Percentiles rank a stretch among this genome's conserved stretches.
phyloP scores from a whole-genome alignment of 2,888 invertebrate species.

The Tipula vernalis region DNA sequence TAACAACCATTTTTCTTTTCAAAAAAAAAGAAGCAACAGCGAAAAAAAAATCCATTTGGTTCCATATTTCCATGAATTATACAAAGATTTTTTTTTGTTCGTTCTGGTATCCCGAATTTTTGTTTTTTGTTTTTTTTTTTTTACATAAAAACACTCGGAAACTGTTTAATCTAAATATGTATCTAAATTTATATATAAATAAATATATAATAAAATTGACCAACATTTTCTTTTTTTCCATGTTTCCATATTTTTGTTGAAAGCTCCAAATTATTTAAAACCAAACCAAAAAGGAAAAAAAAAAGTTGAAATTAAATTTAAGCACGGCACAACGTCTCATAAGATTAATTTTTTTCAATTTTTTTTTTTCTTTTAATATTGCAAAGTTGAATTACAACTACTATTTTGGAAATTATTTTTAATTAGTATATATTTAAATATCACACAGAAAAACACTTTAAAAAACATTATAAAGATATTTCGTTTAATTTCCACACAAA shows the following conservation, averaged over 20 bases:
- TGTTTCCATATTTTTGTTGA: not conserved
- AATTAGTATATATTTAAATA: not conserved
- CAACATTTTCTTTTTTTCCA: conserved; percentile 4
- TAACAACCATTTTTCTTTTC: not conserved
- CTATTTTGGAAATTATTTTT: not conserved
- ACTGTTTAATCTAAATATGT: not conserved
- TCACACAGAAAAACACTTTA: not conserved
- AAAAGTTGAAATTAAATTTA: not conserved
- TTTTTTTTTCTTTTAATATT: not conserved
- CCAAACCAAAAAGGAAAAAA: not conserved
- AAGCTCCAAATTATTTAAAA: not conserved
- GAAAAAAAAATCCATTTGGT: not conserved
- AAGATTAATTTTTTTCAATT: not conserved
- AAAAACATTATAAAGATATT: not conserved
- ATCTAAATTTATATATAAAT: not conserved
- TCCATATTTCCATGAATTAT: not conserved
- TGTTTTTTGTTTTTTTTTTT: not conserved
- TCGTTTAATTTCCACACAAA: not conserved
- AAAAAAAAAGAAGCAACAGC: not conserved
- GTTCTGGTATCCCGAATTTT: no score
- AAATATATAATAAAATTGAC: not conserved
- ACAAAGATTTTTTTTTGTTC: not conserved
- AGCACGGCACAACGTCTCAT: not conserved
- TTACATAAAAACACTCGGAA: not conserved
- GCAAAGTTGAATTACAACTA: not conserved